phyloP scores from a whole-genome alignment of 2,888 invertebrate species.

The Leucania comma region DNA sequence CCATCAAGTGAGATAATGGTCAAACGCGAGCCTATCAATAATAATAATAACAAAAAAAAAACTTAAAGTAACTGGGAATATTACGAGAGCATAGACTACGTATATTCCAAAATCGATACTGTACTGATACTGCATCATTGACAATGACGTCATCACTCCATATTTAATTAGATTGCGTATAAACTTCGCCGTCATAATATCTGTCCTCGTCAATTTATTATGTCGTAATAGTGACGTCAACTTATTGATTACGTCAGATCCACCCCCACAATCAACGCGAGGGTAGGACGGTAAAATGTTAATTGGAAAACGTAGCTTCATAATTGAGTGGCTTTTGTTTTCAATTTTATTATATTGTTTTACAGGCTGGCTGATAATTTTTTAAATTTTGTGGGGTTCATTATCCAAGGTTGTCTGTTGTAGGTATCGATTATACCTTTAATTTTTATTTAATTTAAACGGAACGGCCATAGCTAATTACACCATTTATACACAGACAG shows the following conservation, averaged over 20 bases:
- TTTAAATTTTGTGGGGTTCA: not conserved
- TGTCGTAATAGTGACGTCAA: conserved; percentile 16
- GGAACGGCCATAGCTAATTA: no score
- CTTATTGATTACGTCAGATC: conserved; percentile 44
- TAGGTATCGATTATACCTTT: no score
- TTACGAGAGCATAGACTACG: no score
- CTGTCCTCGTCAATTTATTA: not conserved
- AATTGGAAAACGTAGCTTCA: conserved; percentile 50
- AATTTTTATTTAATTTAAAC: no score
- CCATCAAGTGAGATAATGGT: no score
- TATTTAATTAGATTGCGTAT: conserved; percentile 16
- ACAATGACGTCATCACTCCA: conserved; percentile 10
- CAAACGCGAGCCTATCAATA: no score
- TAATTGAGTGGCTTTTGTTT: conserved; percentile 47
- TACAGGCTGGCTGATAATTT: not conserved
- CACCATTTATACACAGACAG: no score
- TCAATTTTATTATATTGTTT: not conserved
- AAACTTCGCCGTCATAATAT: not conserved
- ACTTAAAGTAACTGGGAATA: no score
- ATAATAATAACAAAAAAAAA: no score
- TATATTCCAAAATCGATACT: not conserved
- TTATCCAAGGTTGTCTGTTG: not conserved
- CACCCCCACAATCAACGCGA: conserved; percentile 38
- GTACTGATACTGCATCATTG: no score
- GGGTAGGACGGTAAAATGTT: conserved; percentile 53